Base-by-base conservation (phyloP, 2,797 vertebrate species). In the Thamnophis elegans region DNA sequence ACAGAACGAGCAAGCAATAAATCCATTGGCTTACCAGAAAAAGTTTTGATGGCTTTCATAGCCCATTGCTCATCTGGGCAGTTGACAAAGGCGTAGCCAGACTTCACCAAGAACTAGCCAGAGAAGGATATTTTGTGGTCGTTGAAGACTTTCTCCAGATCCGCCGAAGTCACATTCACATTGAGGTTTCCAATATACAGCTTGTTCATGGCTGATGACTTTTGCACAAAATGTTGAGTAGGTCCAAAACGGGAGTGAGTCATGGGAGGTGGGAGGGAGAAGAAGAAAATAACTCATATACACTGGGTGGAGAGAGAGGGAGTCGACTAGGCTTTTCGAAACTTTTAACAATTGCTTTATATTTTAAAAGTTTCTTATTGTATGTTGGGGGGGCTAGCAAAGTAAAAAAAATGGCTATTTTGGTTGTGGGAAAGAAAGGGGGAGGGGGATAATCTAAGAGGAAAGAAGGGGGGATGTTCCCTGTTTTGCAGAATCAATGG, bases 11-110 rank as follows among this genome's bases (percentile, higher is more conserved):
- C 28, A n/a, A 56, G 25, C 82, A 78, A 56, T n/a, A 22, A 53
- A 89, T 62, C 86, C 86, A 82, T 91, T 58, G 22, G 98, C 99
- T 99, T 97, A 99, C 99, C 99, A 93, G 98, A 99, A 97, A 99
- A 98, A 94, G 98, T 98, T 98, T 99, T 98, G 98, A 99, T 99
- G 94, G 99, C 99, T 97, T 98, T 99, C 98, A 99, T 99, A 93
- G 99, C 99, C 98, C 98, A 99, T 92, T 98, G 98, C 94, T 99
- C 99, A 97, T 99, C 98, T 68, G 99, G 99, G 97, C 99, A 99
- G 95, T 99, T 98, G 97, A 99, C 98, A 97, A 99, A 99, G 96
- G 99, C 99, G 92, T 99, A 99, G 95, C 99, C 99, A 94, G 98
- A 98, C 94, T 99, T 99, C 97, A 99, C 98, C 51, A 99, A 97